phyloP scores from a whole-genome alignment of 2,113 vertebrate genomes.

The Pongo abelii region DNA sequence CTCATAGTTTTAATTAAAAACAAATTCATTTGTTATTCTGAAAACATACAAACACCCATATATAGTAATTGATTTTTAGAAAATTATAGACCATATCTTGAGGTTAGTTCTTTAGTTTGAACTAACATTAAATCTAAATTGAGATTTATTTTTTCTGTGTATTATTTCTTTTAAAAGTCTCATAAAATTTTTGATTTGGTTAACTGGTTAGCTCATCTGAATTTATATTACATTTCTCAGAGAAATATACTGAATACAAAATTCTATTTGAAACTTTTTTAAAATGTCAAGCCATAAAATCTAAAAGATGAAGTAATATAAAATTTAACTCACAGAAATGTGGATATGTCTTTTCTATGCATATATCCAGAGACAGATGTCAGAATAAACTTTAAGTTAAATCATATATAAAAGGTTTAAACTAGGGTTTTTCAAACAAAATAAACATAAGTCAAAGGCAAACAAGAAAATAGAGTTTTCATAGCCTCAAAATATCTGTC shows the following conservation, averaged over 20 bases:
- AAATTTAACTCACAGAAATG: background rate
- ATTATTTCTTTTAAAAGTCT: constrained; percentile 8
- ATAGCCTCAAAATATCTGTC: background rate
- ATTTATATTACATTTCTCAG: background rate
- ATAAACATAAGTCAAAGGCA: background rate
- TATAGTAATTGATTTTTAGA: background rate
- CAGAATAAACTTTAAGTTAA: background rate
- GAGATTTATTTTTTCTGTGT: background rate
- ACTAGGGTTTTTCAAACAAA: background rate
- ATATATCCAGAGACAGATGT: background rate
- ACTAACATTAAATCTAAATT: background rate
- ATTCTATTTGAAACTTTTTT: background rate
- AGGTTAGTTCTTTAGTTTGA: background rate
- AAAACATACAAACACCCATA: background rate
- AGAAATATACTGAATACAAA: background rate
- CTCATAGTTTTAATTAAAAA: background rate
- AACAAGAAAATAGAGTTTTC: background rate
- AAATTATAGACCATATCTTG: background rate
- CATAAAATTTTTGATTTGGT: background rate
- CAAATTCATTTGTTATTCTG: background rate
- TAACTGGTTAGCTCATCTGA: background rate
- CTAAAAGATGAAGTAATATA: background rate
- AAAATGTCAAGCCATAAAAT: background rate
- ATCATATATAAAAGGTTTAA: background rate
- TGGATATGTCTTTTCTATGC: background rate